A percentile compares a stretch with the other conserved stretches of the same genome.
Conservation (phyloP, 2,113 vertebrate species). For the Haplochromis burtoni region DNA sequence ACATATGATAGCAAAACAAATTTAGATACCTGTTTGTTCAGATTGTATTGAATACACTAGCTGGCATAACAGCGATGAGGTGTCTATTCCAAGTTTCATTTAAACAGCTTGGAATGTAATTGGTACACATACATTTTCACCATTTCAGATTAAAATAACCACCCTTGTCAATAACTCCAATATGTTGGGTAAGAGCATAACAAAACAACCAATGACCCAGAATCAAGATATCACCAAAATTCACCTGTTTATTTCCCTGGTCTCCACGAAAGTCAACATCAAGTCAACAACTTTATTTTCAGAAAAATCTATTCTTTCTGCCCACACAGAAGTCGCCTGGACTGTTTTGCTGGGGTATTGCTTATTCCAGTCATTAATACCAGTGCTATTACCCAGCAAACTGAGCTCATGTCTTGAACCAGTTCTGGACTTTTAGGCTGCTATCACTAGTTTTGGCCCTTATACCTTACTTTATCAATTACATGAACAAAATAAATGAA, state of each 20-base stretch:
- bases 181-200: not conserved
- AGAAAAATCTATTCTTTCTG: not conserved
- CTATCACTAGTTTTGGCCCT: not conserved
- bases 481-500: not conserved
- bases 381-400: not conserved
- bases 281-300: not conserved
- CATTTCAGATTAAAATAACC: not conserved
- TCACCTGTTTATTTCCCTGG: not conserved
- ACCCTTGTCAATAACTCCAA: not conserved
- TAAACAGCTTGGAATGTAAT: not conserved
- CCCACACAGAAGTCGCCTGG: not conserved
- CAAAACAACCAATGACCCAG: not conserved
- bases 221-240: not conserved
- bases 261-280: not conserved
- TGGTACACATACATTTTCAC: not conserved
- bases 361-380: not conserved
- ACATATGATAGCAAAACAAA: not conserved
- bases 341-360: not conserved
- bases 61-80: not conserved
- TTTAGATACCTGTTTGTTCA: not conserved
- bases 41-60: not conserved
- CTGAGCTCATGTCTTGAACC: not conserved
- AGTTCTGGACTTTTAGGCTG: not conserved
- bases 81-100: not conserved
- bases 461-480: not conserved